phyloP scores from a whole-genome alignment of 2,888 invertebrate genomes.

The Aphidoletes aphidimyza region DNA sequence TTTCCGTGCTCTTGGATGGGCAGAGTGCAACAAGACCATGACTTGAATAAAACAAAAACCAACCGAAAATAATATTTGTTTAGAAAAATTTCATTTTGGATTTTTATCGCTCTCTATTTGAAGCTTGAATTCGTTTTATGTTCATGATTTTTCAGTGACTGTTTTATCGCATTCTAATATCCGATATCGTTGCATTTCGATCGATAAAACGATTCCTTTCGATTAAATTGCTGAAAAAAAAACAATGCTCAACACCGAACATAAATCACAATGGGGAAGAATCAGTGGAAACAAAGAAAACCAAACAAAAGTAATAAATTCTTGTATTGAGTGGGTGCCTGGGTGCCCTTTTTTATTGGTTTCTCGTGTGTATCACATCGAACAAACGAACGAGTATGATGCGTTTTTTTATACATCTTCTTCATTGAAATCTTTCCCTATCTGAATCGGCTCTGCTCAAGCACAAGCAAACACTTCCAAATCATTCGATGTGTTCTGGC shows the following conservation, averaged over 20 bases:
- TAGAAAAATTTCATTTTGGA: neutral
- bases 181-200: neutral
- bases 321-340: conserved; percentile 36
- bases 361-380: neutral
- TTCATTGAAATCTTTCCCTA: conserved; percentile 36
- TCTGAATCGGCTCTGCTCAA: conserved; percentile 23
- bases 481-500: conserved; percentile 45
- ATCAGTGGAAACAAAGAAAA: conserved; percentile 49
- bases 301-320: conserved; percentile 50
- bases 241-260: neutral
- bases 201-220: conserved; percentile 35
- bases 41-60: conserved; percentile 44
- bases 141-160: neutral
- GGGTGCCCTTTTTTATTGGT: neutral
- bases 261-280: conserved; percentile 52
- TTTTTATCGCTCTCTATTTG: neutral
- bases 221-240: conserved; percentile 5
- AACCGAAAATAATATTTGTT: conserved; percentile 39
- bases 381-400: neutral
- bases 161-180: neutral
- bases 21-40: conserved; percentile 8
- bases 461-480: conserved; percentile 42
- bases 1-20: neutral
- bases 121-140: neutral
- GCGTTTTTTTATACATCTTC: neutral